phyloP scores from a whole-genome alignment of 1,140 invertebrate species.

The Battus philenor region DNA sequence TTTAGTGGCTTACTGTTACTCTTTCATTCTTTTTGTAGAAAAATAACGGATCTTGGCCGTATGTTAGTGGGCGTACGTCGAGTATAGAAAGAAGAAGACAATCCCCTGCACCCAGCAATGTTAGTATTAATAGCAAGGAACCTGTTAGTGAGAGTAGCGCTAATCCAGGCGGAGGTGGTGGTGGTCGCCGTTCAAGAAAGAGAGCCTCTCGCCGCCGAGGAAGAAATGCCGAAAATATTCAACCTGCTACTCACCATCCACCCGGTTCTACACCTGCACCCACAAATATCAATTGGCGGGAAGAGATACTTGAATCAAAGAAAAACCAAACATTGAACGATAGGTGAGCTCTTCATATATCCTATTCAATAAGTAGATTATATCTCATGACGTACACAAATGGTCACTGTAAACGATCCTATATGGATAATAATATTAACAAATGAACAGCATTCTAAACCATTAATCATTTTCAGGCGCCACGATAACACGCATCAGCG shows the following conservation, averaged over 20 bases:
- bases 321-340: slow-evolving; percentile 39
- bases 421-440: too few relatives aligned
- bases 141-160: slow-evolving; percentile 12
- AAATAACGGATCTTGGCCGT: slow-evolving; percentile 31
- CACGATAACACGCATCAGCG: slow-evolving; percentile 38
- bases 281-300: slow-evolving; percentile 48
- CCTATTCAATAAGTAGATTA: neutral
- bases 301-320: slow-evolving; percentile 62
- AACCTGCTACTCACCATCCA: slow-evolving; percentile 23
- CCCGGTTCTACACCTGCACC: slow-evolving; percentile 25
- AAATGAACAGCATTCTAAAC: too few relatives aligned
- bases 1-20: too few relatives aligned
- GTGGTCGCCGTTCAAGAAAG: slow-evolving; percentile 27
- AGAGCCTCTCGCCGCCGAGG: slow-evolving; percentile 26
- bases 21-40: too few relatives aligned
- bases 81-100: slow-evolving; percentile 41
- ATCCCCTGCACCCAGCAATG: slow-evolving; percentile 34
- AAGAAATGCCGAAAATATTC: slow-evolving; percentile 32
- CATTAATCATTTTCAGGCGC: slow-evolving; percentile 35
- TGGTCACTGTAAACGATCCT: too few relatives aligned
- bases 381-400: too few relatives aligned
- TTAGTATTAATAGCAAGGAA: slow-evolving; percentile 15
- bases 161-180: slow-evolving; percentile 16
- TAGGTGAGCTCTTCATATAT: slow-evolving; percentile 25
- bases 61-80: slow-evolving; percentile 31